Percentiles rank a stretch among this genome's conserved stretches.
These are phyloP conservation scores for Microtus oregoni DNA, from an alignment of 2,113 vertebrate species.

Conservation along the genomic window DNA sequence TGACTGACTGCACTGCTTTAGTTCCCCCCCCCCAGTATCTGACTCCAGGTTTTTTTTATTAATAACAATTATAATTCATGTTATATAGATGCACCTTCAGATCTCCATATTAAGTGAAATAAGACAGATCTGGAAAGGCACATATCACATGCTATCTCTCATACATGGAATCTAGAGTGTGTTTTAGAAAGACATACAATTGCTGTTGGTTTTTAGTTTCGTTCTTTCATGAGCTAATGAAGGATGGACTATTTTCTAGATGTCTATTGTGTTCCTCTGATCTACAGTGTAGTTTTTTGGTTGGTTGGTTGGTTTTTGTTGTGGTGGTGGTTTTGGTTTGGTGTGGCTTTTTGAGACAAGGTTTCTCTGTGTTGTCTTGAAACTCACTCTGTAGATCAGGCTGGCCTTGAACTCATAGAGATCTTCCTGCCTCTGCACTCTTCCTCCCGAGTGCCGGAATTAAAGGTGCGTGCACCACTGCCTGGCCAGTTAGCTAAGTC, in stretches of 20 bases:
- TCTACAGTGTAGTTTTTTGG: not conserved
- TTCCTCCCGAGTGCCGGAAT: not conserved
- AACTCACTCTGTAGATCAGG: not conserved
- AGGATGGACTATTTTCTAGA: not conserved
- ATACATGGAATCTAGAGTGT: not conserved
- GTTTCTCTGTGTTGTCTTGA: not conserved
- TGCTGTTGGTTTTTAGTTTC: not conserved
- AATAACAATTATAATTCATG: too few species aligned
- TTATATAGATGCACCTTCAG: not conserved
- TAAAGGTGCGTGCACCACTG: not conserved
- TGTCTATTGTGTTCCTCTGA: not conserved
- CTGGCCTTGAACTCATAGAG: not conserved
- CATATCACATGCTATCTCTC: too few species aligned
- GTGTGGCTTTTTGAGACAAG: not conserved
- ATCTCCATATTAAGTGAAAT: not conserved
- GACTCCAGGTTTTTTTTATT: too few species aligned
- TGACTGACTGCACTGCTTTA: too few species aligned
- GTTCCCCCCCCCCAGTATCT: too few species aligned
- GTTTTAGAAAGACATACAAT: not conserved
- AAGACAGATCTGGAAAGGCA: not conserved
- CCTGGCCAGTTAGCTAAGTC: not conserved
- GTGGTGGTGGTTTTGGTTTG: not conserved
- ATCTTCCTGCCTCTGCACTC: not conserved
- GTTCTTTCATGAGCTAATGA: not conserved
- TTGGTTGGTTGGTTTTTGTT: not conserved